Conservation (phyloP, 2,888 invertebrate species). For the Sympetrum striolatum region DNA sequence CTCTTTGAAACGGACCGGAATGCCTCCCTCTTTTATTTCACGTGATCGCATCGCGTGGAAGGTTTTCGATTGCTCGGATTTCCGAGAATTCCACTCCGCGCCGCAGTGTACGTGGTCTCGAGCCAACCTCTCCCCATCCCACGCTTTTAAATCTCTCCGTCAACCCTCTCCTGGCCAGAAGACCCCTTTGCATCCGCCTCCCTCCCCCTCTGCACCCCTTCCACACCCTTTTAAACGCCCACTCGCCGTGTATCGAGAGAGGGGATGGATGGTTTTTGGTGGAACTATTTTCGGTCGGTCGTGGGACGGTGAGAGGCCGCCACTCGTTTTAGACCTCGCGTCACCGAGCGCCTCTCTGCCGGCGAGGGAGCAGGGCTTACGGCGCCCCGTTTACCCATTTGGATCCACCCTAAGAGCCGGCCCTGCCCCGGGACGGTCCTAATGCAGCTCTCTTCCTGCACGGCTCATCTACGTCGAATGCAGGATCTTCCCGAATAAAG, state of each 20-base stretch:
- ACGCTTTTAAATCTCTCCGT: background rate
- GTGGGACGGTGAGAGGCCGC: slow-evolving; percentile 22
- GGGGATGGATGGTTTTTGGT: slow-evolving; percentile 9
- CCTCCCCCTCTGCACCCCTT: background rate
- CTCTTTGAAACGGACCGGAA: background rate
- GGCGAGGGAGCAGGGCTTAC: background rate
- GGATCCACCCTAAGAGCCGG: background rate
- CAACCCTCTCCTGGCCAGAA: background rate
- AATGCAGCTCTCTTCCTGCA: background rate
- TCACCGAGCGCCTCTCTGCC: background rate
- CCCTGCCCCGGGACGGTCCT: background rate
- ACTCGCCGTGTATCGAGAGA: background rate
- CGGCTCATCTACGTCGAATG: background rate
- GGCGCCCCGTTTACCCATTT: background rate
- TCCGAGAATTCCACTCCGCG: slow-evolving; percentile 10
- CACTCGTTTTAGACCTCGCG: slow-evolving; percentile 34
- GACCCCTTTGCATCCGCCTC: background rate
- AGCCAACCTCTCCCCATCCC: background rate
- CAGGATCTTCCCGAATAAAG: background rate
- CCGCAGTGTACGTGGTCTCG: background rate
- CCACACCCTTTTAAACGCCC: background rate
- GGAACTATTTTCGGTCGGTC: slow-evolving; percentile 1
- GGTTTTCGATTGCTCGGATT: background rate
- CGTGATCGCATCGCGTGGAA: background rate
- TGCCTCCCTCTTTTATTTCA: background rate